A percentile compares a stretch with the other conserved stretches of the same genome.
Conservation (phyloP, 2,113 vertebrate species). For the Pardalotus punctatus region DNA sequence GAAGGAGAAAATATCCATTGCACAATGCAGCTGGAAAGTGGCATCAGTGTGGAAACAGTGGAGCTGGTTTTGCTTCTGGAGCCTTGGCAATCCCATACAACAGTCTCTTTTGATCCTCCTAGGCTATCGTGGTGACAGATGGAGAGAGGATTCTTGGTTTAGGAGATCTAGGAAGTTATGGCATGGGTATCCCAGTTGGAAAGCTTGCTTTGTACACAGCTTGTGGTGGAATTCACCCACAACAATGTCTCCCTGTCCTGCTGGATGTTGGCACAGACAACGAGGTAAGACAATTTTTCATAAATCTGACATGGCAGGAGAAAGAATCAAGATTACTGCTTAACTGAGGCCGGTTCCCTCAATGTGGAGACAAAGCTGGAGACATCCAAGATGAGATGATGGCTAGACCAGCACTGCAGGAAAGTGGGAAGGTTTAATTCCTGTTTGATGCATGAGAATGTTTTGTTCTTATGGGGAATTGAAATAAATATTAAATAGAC, state of each 20-base stretch:
- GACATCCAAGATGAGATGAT: background rate
- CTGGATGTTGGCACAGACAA: slow-evolving; percentile 98
- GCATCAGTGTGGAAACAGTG: background rate
- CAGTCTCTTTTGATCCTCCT: background rate
- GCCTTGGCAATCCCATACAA: background rate
- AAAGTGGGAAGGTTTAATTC: background rate
- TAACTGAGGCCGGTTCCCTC: background rate
- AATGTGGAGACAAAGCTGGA: background rate
- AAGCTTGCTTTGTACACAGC: slow-evolving; percentile 97
- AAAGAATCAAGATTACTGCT: background rate
- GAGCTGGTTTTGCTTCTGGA: background rate
- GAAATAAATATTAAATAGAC: background rate
- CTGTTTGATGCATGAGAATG: background rate
- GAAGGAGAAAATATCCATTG: background rate
- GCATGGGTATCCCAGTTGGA: slow-evolving; percentile 97
- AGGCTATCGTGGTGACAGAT: slow-evolving; percentile 98
- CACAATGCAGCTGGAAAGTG: background rate
- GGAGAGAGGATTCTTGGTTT: slow-evolving; percentile 95
- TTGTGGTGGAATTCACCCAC: slow-evolving; percentile 89
- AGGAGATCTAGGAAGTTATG: slow-evolving; percentile 92
- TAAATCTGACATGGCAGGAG: background rate
- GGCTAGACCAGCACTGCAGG: background rate
- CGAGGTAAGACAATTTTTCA: slow-evolving; percentile 71
- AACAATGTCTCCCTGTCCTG: slow-evolving; percentile 94
- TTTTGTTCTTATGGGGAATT: background rate